phyloP scores from a whole-genome alignment of 2,797 vertebrate species.

The Anniella stebbinsi region DNA sequence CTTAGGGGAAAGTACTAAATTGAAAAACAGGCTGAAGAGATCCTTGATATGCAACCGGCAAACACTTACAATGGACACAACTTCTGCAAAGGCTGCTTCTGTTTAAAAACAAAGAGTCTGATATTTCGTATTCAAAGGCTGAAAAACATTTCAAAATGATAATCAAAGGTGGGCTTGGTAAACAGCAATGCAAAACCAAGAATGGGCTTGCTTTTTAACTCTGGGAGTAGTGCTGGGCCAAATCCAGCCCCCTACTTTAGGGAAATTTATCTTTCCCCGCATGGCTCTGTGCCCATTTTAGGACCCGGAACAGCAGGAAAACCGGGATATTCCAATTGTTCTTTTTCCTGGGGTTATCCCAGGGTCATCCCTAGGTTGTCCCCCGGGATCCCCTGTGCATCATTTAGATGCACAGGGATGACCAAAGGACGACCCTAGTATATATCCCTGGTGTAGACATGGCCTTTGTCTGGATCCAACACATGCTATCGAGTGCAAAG shows the following conservation, averaged over 20 bases:
- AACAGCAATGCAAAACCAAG: neutral
- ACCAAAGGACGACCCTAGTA: too few relatives aligned
- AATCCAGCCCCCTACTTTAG: too few relatives aligned
- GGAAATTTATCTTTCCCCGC: too few relatives aligned
- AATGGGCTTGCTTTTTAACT: neutral
- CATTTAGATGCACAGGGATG: too few relatives aligned
- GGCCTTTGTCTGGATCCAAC: neutral
- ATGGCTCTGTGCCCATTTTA: too few relatives aligned
- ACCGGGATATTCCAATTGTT: too few relatives aligned
- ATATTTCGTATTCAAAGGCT: conserved; percentile 28
- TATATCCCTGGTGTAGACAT: too few relatives aligned
- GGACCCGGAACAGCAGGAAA: too few relatives aligned
- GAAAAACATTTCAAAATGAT: neutral
- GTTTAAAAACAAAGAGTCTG: neutral
- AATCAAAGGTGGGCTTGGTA: neutral
- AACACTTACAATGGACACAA: neutral
- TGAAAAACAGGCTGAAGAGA: neutral
- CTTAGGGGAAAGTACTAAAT: neutral
- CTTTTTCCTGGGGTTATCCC: too few relatives aligned
- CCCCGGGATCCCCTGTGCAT: too few relatives aligned
- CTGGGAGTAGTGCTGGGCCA: neutral
- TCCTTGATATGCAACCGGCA: neutral
- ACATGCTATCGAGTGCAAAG: neutral
- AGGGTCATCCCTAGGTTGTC: too few relatives aligned
- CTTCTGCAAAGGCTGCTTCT: neutral